A percentile compares a stretch with the other conserved stretches of the same genome.
Conservation (phyloP, 2,888 invertebrate genomes). For the Priocnemis perturbator region DNA sequence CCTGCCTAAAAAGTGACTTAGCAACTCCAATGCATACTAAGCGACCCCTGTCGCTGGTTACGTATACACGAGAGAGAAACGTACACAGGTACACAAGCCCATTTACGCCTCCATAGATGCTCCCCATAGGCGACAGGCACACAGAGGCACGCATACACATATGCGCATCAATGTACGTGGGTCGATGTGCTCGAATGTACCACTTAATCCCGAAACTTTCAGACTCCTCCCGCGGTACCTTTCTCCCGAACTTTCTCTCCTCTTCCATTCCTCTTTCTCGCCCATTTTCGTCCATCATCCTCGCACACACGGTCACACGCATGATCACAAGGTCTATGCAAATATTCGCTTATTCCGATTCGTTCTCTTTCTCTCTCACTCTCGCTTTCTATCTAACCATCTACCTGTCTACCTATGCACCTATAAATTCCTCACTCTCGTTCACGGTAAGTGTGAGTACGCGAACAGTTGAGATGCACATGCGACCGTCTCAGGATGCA, state of each 20-base stretch:
- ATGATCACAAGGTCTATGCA: not conserved
- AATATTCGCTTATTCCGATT: not conserved
- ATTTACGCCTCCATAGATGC: not conserved
- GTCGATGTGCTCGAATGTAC: no score
- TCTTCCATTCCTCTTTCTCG: conserved; percentile 17
- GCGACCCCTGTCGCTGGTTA: conserved; percentile 58
- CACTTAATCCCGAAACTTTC: conserved; percentile 17
- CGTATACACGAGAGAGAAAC: conserved; percentile 25
- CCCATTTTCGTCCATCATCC: conserved; percentile 4
- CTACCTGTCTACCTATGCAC: not conserved
- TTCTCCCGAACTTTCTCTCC: conserved; percentile 3
- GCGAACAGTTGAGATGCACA: conserved; percentile 62
- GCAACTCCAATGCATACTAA: conserved; percentile 75
- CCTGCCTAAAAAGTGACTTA: conserved; percentile 72
- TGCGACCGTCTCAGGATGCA: conserved; percentile 55
- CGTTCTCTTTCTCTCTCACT: not conserved
- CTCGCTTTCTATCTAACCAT: not conserved
- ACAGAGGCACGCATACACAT: not conserved
- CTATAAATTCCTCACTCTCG: not conserved
- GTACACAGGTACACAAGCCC: conserved; percentile 36
- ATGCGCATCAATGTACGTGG: no score
- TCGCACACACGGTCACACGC: not conserved
- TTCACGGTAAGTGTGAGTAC: conserved; percentile 45
- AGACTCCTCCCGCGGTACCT: conserved; percentile 19
- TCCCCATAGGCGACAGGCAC: not conserved